Evolutionary conservation across 2,888 invertebrate species (phyloP).

Genomic region (Ypsolopha scabrella): DNA sequence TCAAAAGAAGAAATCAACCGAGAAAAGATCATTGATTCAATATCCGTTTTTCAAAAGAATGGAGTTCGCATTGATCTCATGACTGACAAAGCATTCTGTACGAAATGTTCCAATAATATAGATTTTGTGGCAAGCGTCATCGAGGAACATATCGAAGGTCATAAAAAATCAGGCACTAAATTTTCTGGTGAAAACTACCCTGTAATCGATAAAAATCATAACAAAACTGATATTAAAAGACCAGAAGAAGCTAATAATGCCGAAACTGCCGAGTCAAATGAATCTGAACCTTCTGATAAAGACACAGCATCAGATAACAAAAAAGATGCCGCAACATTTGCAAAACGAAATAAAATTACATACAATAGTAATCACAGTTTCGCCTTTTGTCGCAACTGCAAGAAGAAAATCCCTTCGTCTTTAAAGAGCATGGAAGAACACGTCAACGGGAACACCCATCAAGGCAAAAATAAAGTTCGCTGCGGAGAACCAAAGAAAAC

Average conservation of each 20-base stretch:
- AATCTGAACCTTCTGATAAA: not conserved
- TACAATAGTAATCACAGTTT: constrained; percentile 7
- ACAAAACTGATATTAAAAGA: not conserved
- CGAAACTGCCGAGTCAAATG: constrained; percentile 5
- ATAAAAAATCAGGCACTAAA: constrained; percentile 12
- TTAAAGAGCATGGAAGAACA: constrained; percentile 18
- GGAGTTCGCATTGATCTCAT: too few relatives aligned
- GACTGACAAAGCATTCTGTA: too few relatives aligned
- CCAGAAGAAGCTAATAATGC: not conserved
- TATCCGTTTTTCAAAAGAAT: constrained; percentile 7
- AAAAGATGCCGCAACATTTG: constrained; percentile 12
- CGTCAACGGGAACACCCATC: constrained; percentile 4
- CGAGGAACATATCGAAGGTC: constrained; percentile 18
- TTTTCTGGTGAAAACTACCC: not conserved
- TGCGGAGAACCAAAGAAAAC: constrained; percentile 1
- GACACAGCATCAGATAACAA: constrained; percentile 2
- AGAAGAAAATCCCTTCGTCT: constrained; percentile 11
- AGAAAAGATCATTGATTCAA: too few relatives aligned
- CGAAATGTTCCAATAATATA: too few relatives aligned
- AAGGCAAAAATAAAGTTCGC: constrained; percentile 7
- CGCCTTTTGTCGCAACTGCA: constrained; percentile 17
- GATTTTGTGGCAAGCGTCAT: constrained; percentile 13
- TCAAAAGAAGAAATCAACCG: too few relatives aligned
- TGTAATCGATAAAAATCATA: not conserved
- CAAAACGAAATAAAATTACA: constrained; percentile 13